A percentile compares a stretch with the other conserved stretches of the same genome.
Evolutionary conservation across 2,888 invertebrate species (phyloP).

Genomic region (Cremastinae sp.): DNA sequence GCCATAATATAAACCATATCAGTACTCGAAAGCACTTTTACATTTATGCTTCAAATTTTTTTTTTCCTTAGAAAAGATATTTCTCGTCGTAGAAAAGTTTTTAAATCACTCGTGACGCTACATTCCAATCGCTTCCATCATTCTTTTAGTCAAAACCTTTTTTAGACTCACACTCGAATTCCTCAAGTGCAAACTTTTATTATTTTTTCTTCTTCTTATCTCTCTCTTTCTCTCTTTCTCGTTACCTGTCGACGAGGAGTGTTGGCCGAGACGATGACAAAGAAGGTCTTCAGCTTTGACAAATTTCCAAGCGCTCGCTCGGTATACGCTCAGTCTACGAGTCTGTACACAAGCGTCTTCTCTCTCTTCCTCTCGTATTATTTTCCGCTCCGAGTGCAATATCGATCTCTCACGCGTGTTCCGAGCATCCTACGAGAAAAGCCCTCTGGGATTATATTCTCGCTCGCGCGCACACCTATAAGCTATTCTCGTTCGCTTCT

Average conservation of each 20-base stretch:
- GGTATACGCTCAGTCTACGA: slow-evolving; percentile 30
- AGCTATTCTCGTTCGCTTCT: slow-evolving; percentile 51
- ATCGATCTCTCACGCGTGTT: slow-evolving; percentile 54
- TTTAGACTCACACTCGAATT: slow-evolving; percentile 34
- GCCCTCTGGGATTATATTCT: slow-evolving; percentile 40
- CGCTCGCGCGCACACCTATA: slow-evolving; percentile 29
- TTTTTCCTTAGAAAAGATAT: slow-evolving; percentile 32
- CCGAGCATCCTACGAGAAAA: slow-evolving; percentile 28
- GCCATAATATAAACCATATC: slow-evolving; percentile 47
- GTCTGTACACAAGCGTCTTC: slow-evolving; percentile 49
- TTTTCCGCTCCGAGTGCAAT: slow-evolving; percentile 63
- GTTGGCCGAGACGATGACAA: slow-evolving; percentile 48
- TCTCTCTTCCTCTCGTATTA: slow-evolving; percentile 57
- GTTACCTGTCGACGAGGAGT: slow-evolving; percentile 44
- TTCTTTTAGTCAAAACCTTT: slow-evolving; percentile 31
- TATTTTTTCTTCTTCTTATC: not conserved
- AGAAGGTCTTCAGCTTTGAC: slow-evolving; percentile 56
- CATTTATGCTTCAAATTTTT: slow-evolving; percentile 23
- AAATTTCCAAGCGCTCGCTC: slow-evolving; percentile 56
- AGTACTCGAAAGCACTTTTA: slow-evolving; percentile 18
- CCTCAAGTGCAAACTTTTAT: not conserved
- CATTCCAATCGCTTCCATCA: slow-evolving; percentile 33
- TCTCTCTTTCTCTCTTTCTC: slow-evolving; percentile 24
- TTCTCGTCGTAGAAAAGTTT: slow-evolving; percentile 23
- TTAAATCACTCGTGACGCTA: slow-evolving; percentile 39